These are phyloP conservation scores for Pristionchus fissidentatus DNA, from an alignment of 2,888 invertebrate genomes.

Conservation along the genomic window DNA sequence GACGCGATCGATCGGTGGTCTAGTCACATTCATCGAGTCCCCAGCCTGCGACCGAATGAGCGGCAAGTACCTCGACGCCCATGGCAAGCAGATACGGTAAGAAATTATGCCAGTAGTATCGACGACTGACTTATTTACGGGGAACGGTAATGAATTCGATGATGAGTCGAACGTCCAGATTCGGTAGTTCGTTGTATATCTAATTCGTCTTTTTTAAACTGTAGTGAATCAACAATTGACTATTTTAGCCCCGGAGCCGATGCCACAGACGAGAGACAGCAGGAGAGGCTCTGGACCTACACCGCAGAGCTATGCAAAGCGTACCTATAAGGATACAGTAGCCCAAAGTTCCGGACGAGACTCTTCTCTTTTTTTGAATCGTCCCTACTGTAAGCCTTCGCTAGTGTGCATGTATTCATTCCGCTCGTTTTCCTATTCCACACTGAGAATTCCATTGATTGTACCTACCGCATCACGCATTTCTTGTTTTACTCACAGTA, in stretches of 20 bases:
- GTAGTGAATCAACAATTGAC: too few species aligned
- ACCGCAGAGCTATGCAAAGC: constrained; percentile 63
- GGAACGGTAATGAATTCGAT: neutral
- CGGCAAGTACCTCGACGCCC: constrained; percentile 72
- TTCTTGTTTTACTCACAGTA: too few species aligned
- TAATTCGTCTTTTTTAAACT: neutral
- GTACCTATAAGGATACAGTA: constrained; percentile 47
- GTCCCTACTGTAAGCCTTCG: constrained; percentile 10
- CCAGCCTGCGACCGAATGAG: constrained; percentile 62
- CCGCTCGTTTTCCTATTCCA: neutral
- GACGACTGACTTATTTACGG: neutral
- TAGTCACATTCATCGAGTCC: constrained; percentile 68
- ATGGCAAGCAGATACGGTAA: constrained; percentile 71
- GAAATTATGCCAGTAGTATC: neutral
- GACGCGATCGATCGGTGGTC: constrained; percentile 62
- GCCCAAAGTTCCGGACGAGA: neutral
- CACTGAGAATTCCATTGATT: constrained; percentile 35
- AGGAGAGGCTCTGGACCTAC: constrained; percentile 68
- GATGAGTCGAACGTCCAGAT: too few species aligned
- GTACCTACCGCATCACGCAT: constrained; percentile 30
- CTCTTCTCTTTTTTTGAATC: neutral
- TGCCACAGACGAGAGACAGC: constrained; percentile 70
- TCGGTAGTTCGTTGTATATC: too few species aligned
- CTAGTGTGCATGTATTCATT: constrained; percentile 22
- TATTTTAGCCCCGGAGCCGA: constrained; percentile 64